Conservation (phyloP, 1,140 invertebrate genomes). For the Teleogryllus occipitalis region DNA sequence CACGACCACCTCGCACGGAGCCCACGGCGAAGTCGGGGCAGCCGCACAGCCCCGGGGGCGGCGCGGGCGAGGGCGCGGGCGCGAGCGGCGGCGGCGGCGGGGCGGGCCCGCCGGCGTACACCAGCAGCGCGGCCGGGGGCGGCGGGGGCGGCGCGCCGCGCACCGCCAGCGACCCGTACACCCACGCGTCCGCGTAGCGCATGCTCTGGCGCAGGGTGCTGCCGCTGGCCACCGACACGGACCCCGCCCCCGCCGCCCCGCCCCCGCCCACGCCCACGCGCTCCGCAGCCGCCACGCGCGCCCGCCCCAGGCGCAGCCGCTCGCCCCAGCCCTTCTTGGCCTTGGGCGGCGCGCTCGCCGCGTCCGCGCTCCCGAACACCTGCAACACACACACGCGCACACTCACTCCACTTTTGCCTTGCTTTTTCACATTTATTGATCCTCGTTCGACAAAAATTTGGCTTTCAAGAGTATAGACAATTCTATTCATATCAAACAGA, state of each 20-base stretch:
- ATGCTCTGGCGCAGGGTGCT: constrained; percentile 64
- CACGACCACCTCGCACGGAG: constrained; percentile 69
- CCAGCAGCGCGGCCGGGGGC: constrained; percentile 23
- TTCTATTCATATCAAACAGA: too few relatives aligned
- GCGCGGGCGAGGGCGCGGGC: constrained; percentile 25
- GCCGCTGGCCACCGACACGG: constrained; percentile 26
- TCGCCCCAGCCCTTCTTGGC: constrained; percentile 42
- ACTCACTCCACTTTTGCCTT: too few relatives aligned
- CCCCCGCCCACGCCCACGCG: not conserved
- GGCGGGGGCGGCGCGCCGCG: constrained; percentile 31
- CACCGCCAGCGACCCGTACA: constrained; percentile 63
- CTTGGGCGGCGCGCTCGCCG: constrained; percentile 25
- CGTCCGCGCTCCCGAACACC: not conserved
- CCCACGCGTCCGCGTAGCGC: constrained; percentile 74
- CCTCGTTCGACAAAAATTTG: too few relatives aligned
- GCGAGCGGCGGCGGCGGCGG: constrained; percentile 22
- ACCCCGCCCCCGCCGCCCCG: constrained; percentile 32
- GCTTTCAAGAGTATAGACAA: too few relatives aligned
- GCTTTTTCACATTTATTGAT: too few relatives aligned
- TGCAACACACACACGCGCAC: not conserved
- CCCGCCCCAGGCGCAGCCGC: constrained; percentile 36
- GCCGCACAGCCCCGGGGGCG: constrained; percentile 30
- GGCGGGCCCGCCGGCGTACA: constrained; percentile 12
- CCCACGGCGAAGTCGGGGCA: constrained; percentile 36
- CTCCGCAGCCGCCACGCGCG: not conserved